These are phyloP conservation scores for Papilio polytes DNA, from an alignment of 1,140 invertebrate species.

Conservation along the genomic window DNA sequence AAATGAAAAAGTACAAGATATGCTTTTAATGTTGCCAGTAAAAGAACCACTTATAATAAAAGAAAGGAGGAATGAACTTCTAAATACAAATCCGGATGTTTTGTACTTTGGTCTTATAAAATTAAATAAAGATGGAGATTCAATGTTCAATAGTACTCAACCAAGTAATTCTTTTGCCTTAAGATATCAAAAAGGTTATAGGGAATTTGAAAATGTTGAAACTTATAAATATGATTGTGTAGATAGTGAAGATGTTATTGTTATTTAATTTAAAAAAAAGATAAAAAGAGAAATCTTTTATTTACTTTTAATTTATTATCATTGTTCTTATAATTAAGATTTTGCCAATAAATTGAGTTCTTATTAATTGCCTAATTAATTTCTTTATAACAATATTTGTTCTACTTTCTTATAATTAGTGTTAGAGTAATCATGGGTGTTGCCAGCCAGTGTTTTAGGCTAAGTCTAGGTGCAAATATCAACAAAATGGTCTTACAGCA, in stretches of 20 bases:
- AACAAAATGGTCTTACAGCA: no score
- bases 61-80: constrained; percentile 60
- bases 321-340: no score
- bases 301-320: no score
- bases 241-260: constrained; percentile 58
- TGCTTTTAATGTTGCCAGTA: constrained; percentile 67
- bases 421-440: no score
- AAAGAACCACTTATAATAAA: constrained; percentile 69
- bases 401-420: no score
- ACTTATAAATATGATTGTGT: constrained; percentile 57
- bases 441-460: no score
- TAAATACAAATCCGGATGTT: constrained; percentile 50
- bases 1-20: constrained; percentile 64
- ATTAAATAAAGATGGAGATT: constrained; percentile 62
- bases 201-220: constrained; percentile 49
- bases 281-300: no score
- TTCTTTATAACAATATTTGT: no score
- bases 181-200: constrained; percentile 74
- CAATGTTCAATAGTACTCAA: constrained; percentile 59
- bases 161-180: constrained; percentile 71
- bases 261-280: constrained; percentile 52
- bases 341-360: no score
- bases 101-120: constrained; percentile 75
- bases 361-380: no score
- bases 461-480: no score